A percentile compares a stretch with the other conserved stretches of the same genome.
Evolutionary conservation across 2,797 vertebrate species (phyloP).

Genomic region (Sus cebifrons): DNA sequence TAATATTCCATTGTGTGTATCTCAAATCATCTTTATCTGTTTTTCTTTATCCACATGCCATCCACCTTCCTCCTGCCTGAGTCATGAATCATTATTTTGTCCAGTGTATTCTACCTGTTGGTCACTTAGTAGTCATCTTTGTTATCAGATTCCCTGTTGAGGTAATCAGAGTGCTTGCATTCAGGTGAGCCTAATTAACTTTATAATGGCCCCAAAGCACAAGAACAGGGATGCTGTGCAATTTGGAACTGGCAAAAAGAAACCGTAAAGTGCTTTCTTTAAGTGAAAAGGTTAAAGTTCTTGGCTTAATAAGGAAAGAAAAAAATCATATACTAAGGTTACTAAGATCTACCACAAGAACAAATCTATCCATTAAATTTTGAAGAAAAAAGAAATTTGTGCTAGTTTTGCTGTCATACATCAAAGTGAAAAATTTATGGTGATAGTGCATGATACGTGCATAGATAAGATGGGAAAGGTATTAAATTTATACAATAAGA

Average conservation of each 20-base stretch:
- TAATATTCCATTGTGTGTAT: not conserved
- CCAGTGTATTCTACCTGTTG: not conserved
- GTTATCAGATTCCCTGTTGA: not conserved
- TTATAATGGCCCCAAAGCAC: not conserved
- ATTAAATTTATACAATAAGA: too few species aligned
- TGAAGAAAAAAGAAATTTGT: too few species aligned
- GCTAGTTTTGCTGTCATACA: too few species aligned
- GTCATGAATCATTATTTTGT: not conserved
- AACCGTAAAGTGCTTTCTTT: not conserved
- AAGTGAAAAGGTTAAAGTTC: not conserved
- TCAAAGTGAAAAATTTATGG: too few species aligned
- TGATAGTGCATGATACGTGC: too few species aligned
- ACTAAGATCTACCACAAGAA: not conserved
- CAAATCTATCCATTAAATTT: not conserved
- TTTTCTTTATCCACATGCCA: not conserved
- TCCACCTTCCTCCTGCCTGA: not conserved
- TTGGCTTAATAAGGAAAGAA: not conserved
- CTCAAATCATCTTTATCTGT: not conserved
- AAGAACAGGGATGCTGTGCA: not conserved
- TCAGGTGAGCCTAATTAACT: not conserved
- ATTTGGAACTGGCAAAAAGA: not conserved
- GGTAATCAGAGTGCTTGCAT: not conserved
- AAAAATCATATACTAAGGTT: not conserved
- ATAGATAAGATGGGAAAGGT: too few species aligned
- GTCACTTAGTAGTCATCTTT: not conserved